phyloP scores from a whole-genome alignment of 2,113 vertebrate genomes.

The Apistogramma diplotaenia region DNA sequence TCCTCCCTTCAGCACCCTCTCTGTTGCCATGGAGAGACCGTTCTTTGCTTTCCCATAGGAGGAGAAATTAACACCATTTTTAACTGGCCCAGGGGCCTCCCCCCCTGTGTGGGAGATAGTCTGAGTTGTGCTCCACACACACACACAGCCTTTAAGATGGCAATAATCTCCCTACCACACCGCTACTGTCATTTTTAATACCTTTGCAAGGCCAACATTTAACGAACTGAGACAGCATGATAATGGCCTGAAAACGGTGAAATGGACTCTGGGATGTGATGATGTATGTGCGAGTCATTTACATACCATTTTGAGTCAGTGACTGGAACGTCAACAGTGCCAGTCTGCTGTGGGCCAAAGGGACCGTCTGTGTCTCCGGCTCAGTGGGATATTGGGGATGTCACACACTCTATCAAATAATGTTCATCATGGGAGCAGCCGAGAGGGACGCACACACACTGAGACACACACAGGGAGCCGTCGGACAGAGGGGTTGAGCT shows the following conservation, averaged over 20 bases:
- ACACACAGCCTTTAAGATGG: constrained; percentile 41
- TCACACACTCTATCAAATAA: constrained; percentile 67
- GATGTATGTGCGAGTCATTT: constrained; percentile 49
- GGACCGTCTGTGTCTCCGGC: constrained; percentile 45
- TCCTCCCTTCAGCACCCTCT: constrained; percentile 80
- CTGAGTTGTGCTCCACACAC: constrained; percentile 58
- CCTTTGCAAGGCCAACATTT: constrained; percentile 51
- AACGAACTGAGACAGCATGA: constrained; percentile 58
- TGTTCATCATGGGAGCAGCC: constrained; percentile 51
- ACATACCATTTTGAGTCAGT: constrained; percentile 43
- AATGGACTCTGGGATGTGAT: constrained; percentile 54
- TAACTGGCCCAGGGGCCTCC: constrained; percentile 81
- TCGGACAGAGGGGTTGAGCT: constrained; percentile 49
- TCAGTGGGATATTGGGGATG: constrained; percentile 53
- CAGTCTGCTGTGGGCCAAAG: constrained; percentile 22
- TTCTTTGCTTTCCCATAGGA: constrained; percentile 84
- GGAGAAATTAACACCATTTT: constrained; percentile 85
- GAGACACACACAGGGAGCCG: background rate
- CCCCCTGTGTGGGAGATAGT: constrained; percentile 77
- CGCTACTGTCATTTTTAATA: constrained; percentile 62
- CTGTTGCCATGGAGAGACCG: constrained; percentile 83
- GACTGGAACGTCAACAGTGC: constrained; percentile 58
- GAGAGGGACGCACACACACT: background rate
- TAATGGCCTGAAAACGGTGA: constrained; percentile 34
- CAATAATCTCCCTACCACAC: constrained; percentile 61